Base-by-base conservation (phyloP, 1,140 invertebrate genomes). In the Amyelois transitella region DNA sequence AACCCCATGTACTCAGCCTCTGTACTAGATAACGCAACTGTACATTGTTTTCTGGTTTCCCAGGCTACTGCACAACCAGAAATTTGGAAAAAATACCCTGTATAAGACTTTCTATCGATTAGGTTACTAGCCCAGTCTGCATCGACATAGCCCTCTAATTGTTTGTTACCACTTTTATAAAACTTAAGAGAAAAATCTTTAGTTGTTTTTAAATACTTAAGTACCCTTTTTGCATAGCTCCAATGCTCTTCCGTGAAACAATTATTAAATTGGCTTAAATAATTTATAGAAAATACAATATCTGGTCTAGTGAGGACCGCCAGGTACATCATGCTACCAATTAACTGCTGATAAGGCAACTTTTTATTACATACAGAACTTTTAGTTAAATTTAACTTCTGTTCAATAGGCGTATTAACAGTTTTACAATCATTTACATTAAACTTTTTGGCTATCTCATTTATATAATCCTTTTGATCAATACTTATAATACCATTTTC, bases 181-280 rank as follows among this genome's bases (percentile, higher is more conserved):
- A 18, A 49, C 18, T 20, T 49, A 6, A 49, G 20, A 49, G 7
- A 18, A 22, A 18, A 49, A 21, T 7, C 5, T 20, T 49, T 49
- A 49, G 47, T 49, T 18, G 8, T 49, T n/a, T 45, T 55, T 7
- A 55, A 21, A 24, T 55, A 55, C 20, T 48, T 43, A 14, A 55
- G 47, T 10, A 55, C 47, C 18, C 53, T 55, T 22, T 43, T 55
- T n/a, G n/a, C n/a, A n/a, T n/a, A 14, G 43, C 53, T 7, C 53
- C 53, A 55, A 55, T 55, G 53, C 17, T 45, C 18, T 6, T 55
- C 18, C 8, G 5, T 25, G 18, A 58, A 57, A 47, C 38, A 43
- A 18, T 43, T 55, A 45, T 55, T 55, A 48, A 55, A 55, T 22
- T 55, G 49, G 19, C 53, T 55, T 17, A 43, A 45, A n/a, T 49